These are phyloP conservation scores for Melanerpes aurifrons DNA, from an alignment of 2,113 vertebrate species.

Conservation along the genomic window DNA sequence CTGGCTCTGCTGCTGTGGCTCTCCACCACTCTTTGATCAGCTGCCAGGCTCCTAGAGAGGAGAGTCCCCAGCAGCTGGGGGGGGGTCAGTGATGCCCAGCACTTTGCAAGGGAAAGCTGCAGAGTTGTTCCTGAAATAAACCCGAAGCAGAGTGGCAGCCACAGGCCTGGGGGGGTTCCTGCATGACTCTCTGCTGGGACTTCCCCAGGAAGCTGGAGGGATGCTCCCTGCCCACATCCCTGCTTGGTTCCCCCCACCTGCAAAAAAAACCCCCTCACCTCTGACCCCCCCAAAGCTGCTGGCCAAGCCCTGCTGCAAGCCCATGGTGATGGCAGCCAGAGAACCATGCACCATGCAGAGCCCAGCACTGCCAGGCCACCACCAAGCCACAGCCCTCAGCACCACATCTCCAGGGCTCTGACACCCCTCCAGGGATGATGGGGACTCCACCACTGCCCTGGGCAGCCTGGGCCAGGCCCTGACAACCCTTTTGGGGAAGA, in stretches of 20 bases:
- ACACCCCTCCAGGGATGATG: no score
- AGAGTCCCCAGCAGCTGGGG: background rate
- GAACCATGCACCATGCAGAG: no score
- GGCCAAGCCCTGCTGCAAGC: background rate
- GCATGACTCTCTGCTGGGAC: background rate
- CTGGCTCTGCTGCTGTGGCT: background rate
- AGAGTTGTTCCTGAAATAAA: background rate
- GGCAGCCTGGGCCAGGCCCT: no score
- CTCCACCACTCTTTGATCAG: background rate
- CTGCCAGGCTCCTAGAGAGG: background rate
- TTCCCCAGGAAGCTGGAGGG: rapidly evolving
- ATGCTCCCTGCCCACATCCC: background rate
- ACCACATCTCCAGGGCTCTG: no score
- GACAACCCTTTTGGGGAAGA: no score
- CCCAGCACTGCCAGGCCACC: no score
- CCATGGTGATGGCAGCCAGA: background rate
- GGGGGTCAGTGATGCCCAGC: background rate
- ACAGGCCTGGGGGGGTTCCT: background rate
- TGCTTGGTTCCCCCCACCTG: background rate
- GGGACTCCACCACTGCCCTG: no score
- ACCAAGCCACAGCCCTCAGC: no score
- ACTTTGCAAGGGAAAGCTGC: background rate
- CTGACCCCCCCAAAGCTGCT: background rate
- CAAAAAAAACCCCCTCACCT: background rate
- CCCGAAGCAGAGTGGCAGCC: background rate